These are phyloP conservation scores for Megaustenia siamemsis DNA, from an alignment of 2,888 invertebrate species.

Conservation along the genomic window DNA sequence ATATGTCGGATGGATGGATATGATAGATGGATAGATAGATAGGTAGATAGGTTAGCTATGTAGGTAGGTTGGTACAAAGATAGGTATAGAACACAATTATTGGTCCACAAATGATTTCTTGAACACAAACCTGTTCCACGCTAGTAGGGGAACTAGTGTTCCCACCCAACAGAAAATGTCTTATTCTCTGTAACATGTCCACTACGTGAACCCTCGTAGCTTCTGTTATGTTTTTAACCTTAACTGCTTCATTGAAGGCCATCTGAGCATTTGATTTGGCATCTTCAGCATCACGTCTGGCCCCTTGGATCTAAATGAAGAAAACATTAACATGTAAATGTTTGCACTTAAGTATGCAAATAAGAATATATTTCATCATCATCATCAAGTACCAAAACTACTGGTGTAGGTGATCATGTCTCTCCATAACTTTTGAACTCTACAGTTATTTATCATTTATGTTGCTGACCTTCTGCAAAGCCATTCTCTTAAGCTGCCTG, in stretches of 20 bases:
- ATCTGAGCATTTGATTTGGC: conserved; percentile 87
- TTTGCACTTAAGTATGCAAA: no score
- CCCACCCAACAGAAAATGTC: conserved; percentile 85
- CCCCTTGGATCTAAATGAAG: conserved; percentile 84
- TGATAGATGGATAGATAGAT: no score
- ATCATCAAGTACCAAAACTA: no score
- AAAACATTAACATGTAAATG: no score
- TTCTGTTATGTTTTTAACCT: conserved; percentile 86
- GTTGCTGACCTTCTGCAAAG: no score
- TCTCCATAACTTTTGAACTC: no score
- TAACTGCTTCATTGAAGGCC: conserved; percentile 85
- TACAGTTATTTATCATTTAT: no score
- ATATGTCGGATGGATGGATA: no score
- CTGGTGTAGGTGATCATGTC: no score
- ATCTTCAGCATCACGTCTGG: conserved; percentile 87
- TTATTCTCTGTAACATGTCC: conserved; percentile 85
- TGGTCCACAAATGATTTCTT: neutral
- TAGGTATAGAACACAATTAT: neutral
- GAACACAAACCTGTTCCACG: conserved; percentile 64
- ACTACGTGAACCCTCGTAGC: conserved; percentile 85
- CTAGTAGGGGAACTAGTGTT: conserved; percentile 87
- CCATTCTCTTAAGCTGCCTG: no score
- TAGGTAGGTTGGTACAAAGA: neutral
- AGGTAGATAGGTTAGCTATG: neutral
- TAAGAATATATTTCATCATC: no score